A percentile compares a stretch with the other conserved stretches of the same genome.
phyloP scores from a whole-genome alignment of 2,888 invertebrate genomes.

The Brassicogethes aeneus region DNA sequence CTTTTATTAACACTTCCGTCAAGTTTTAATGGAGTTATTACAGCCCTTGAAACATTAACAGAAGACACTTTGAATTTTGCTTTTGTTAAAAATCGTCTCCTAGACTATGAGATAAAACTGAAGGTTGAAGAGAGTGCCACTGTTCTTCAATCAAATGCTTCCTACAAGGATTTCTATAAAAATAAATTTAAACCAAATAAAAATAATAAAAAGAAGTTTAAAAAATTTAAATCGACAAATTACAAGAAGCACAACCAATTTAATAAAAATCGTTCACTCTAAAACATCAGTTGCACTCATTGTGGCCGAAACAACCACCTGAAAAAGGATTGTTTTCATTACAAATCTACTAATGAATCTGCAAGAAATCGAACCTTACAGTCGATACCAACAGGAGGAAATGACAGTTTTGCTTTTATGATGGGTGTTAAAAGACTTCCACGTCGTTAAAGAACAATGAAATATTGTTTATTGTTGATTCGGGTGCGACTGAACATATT shows the following conservation, averaged over 20 bases:
- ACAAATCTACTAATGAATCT: not conserved
- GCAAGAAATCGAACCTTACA: not conserved
- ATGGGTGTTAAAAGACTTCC: not conserved
- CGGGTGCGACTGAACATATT: conserved; percentile 19
- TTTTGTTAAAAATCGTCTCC: conserved; percentile 28
- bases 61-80: conserved; percentile 27
- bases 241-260: no score
- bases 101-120: conserved; percentile 19
- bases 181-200: no score
- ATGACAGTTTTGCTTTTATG: conserved; percentile 7
- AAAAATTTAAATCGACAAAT: no score
- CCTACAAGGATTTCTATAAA: not conserved
- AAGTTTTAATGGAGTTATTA: conserved; percentile 29
- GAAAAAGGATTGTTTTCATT: conserved; percentile 7
- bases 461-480: conserved; percentile 11
- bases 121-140: conserved; percentile 5
- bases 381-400: not conserved
- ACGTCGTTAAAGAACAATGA: not conserved
- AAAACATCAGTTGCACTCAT: conserved; percentile 1
- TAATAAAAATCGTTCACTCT: no score
- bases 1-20: conserved; percentile 29
- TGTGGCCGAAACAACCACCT: conserved; percentile 6
- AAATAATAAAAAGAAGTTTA: no score
- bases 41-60: conserved; percentile 31
- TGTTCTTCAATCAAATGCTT: not conserved